These are phyloP conservation scores for Candoia aspera DNA, from an alignment of 2,113 vertebrate species.

Conservation along the genomic window DNA sequence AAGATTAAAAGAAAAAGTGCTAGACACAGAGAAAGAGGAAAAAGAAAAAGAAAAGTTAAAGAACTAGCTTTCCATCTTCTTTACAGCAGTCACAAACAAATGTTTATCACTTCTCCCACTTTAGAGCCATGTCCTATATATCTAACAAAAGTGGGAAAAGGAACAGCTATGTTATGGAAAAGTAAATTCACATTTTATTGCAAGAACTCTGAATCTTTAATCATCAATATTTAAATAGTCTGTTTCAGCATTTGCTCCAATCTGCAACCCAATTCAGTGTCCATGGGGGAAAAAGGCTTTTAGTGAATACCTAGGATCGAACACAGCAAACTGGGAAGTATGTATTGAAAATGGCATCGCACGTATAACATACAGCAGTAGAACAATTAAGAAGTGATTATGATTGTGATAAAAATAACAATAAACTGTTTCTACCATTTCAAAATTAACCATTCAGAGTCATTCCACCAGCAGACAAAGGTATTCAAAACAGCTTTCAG, in stretches of 20 bases:
- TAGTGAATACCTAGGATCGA: conserved; percentile 87
- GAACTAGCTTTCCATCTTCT: no score
- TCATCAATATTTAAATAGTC: conserved; percentile 73
- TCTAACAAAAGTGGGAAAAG: neutral
- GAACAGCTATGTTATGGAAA: neutral
- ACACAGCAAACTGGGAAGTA: conserved; percentile 92
- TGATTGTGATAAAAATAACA: neutral
- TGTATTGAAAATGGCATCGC: neutral
- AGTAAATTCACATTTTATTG: neutral
- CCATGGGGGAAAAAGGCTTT: conserved; percentile 97
- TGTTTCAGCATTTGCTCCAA: conserved; percentile 92
- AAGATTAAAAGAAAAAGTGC: no score
- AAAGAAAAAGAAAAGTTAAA: no score
- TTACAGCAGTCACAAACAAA: no score
- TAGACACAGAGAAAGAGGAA: no score
- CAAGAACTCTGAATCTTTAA: conserved; percentile 10
- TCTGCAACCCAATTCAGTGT: conserved; percentile 95
- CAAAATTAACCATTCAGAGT: neutral
- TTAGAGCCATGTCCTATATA: neutral
- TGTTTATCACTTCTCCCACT: no score
- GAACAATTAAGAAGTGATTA: neutral
- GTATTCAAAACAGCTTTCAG: neutral
- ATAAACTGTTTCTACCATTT: neutral
- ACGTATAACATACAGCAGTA: neutral
- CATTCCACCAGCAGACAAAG: neutral